phyloP scores from a whole-genome alignment of 2,113 vertebrate species.

The Picathartes gymnocephalus region DNA sequence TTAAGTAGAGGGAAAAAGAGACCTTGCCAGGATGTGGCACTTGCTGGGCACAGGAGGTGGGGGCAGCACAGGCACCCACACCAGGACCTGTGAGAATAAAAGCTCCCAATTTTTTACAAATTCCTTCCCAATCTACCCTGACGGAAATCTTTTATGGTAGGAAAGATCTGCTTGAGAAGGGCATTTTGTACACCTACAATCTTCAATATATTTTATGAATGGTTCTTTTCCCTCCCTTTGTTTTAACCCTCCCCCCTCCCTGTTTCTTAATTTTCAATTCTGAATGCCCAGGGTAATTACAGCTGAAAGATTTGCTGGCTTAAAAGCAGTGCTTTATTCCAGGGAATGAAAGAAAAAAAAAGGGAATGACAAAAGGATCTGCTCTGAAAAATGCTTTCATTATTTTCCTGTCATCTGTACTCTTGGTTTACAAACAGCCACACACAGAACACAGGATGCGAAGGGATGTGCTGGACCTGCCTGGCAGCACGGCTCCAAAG shows the following conservation, averaged over 20 bases:
- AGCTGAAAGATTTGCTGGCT: not conserved
- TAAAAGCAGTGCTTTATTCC: not conserved
- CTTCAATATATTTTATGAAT: not conserved
- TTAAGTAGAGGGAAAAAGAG: not conserved
- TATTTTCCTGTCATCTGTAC: not conserved
- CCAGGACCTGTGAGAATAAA: not conserved
- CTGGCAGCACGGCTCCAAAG: rapidly evolving
- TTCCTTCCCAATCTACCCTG: not conserved
- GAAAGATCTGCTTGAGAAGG: not conserved
- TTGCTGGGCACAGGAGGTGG: rapidly evolving
- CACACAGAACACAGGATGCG: not conserved
- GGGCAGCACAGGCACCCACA: not conserved
- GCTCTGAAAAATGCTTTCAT: slow-evolving; percentile 4
- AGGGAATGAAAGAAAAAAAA: not conserved
- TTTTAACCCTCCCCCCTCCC: not conserved
- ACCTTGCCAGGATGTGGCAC: not conserved
- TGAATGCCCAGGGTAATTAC: not conserved
- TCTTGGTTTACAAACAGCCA: not conserved
- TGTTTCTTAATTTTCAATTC: not conserved
- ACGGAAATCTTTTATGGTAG: not conserved
- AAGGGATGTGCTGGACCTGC: not conserved
- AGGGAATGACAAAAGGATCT: not conserved
- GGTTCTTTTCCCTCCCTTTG: not conserved
- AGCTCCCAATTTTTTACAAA: not conserved
- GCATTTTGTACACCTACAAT: not conserved